Evolutionary conservation across 2,888 invertebrate genomes (phyloP).

Genomic region (Sphaeridia pumilis): DNA sequence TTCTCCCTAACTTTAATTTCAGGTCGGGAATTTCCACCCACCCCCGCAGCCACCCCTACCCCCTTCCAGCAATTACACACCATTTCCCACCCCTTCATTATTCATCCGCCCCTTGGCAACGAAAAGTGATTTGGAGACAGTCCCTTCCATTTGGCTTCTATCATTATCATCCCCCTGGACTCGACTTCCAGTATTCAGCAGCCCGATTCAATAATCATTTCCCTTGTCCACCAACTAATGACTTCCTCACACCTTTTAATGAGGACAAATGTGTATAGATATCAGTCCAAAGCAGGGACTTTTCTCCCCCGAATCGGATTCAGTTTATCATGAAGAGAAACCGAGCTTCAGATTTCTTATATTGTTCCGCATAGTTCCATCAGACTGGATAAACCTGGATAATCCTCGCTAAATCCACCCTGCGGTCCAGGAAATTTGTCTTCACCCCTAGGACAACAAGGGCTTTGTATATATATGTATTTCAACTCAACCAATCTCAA

Average conservation of each 20-base stretch:
- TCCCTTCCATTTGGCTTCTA: not conserved
- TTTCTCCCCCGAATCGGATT: too few species aligned
- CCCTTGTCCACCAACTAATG: not conserved
- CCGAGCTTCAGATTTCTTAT: too few species aligned
- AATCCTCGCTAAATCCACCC: too few species aligned
- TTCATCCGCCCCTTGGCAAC: not conserved
- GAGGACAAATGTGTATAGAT: conserved; percentile 1
- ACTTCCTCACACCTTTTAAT: conserved; percentile 1
- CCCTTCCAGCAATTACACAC: conserved; percentile 7
- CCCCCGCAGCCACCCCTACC: conserved; percentile 9
- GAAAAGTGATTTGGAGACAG: not conserved
- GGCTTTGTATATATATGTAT: too few species aligned
- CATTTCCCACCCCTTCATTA: not conserved
- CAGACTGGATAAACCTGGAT: too few species aligned
- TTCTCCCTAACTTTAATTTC: too few species aligned
- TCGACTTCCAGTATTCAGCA: not conserved
- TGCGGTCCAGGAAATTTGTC: too few species aligned
- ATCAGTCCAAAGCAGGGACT: not conserved
- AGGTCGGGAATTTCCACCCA: too few species aligned
- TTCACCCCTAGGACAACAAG: not conserved
- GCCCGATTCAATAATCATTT: conserved; percentile 1
- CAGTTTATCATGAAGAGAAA: too few species aligned
- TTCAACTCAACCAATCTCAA: not conserved
- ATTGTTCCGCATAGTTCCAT: too few species aligned
- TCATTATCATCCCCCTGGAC: not conserved